Evolutionary conservation across 2,888 invertebrate genomes (phyloP).

Genomic region (Argyra leucocephala): DNA sequence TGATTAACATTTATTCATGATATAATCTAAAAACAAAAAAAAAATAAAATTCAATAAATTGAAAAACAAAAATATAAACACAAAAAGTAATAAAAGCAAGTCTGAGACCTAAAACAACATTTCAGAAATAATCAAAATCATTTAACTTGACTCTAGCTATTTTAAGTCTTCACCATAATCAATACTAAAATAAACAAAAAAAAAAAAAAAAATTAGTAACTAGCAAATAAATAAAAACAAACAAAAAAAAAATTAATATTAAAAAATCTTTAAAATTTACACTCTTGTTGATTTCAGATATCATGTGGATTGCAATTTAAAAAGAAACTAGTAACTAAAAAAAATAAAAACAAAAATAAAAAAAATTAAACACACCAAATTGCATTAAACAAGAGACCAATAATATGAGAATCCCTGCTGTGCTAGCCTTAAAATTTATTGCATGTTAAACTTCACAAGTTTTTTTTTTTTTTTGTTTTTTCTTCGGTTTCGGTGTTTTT

Average conservation of each 20-base stretch:
- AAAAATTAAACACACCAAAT: neutral
- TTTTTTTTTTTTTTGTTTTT: neutral
- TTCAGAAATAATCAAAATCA: neutral
- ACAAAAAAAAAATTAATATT: neutral
- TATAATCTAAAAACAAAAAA: neutral
- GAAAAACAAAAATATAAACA: neutral
- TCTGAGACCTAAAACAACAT: neutral
- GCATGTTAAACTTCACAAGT: constrained; percentile 6
- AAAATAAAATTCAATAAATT: neutral
- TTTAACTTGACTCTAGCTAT: too few species aligned
- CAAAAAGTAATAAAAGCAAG: neutral
- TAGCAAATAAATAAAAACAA: too few species aligned
- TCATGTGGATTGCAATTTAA: neutral
- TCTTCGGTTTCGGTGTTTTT: too few species aligned
- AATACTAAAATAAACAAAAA: too few species aligned
- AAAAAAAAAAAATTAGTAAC: too few species aligned
- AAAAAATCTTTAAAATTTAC: neutral
- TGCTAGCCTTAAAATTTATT: neutral
- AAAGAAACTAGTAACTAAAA: neutral
- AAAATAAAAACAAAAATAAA: neutral
- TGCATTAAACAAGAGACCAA: neutral
- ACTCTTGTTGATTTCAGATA: neutral
- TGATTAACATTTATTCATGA: constrained; percentile 1
- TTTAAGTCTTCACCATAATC: too few species aligned
- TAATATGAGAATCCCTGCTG: constrained; percentile 1